Evolutionary conservation across 2,113 vertebrate genomes (phyloP).

Genomic region (Heloderma charlesbogerti): DNA sequence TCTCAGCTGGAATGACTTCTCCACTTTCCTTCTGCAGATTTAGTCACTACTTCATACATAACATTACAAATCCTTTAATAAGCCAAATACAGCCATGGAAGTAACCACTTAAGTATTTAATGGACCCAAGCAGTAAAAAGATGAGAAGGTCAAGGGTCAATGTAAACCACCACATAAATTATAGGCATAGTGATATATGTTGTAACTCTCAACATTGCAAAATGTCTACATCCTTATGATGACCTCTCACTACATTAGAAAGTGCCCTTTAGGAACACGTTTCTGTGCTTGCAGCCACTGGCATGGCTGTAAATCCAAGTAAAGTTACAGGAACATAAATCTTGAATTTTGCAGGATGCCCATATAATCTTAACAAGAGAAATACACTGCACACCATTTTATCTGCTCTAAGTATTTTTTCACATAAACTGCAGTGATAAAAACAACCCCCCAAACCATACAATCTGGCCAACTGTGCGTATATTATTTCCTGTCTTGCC

Average conservation of each 20-base stretch:
- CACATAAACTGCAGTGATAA: slow-evolving; percentile 74
- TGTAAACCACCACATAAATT: slow-evolving; percentile 43
- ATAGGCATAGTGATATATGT: slow-evolving; percentile 5
- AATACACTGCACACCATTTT: slow-evolving; percentile 57
- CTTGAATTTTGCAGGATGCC: slow-evolving; percentile 60
- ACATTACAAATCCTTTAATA: slow-evolving; percentile 50
- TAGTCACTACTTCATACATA: slow-evolving; percentile 38
- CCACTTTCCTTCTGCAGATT: slow-evolving; percentile 47
- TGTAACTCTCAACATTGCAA: slow-evolving; percentile 50
- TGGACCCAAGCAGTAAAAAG: slow-evolving; percentile 48
- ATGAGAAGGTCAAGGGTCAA: slow-evolving; percentile 27
- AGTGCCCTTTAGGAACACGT: slow-evolving; percentile 42
- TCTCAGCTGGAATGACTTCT: slow-evolving; percentile 19
- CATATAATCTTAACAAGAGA: slow-evolving; percentile 53
- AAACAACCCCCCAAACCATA: slow-evolving; percentile 32
- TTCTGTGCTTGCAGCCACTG: slow-evolving; percentile 66
- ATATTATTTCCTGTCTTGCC: slow-evolving; percentile 70
- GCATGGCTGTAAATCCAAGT: slow-evolving; percentile 71
- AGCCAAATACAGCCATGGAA: slow-evolving; percentile 27
- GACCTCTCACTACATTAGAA: slow-evolving; percentile 49
- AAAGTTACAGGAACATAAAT: slow-evolving; percentile 73
- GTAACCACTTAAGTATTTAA: slow-evolving; percentile 46
- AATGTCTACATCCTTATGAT: slow-evolving; percentile 13
- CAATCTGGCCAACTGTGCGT: slow-evolving; percentile 58
- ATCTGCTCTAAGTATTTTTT: slow-evolving; percentile 76